Evolutionary conservation across 2,888 invertebrate species (phyloP).

Genomic region (Agonopterix alstromeriana): DNA sequence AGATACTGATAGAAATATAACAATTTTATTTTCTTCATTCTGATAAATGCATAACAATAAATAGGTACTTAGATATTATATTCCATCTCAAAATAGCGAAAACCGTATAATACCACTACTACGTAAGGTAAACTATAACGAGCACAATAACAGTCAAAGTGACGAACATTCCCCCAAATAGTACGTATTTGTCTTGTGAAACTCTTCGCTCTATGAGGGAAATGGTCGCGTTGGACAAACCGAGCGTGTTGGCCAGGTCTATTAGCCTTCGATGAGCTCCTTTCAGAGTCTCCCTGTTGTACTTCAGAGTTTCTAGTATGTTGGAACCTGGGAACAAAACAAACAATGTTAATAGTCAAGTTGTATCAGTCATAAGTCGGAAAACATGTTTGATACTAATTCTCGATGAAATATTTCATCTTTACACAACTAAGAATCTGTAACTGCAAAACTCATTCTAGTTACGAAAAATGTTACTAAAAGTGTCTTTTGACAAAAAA

Average conservation of each 20-base stretch:
- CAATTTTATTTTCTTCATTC: background rate
- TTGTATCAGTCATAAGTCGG: too few species aligned
- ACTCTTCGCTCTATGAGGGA: conserved; percentile 92
- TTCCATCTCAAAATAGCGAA: background rate
- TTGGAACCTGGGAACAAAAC: conserved; percentile 71
- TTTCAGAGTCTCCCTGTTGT: conserved; percentile 90
- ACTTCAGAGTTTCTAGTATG: conserved; percentile 87
- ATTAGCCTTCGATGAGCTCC: conserved; percentile 91
- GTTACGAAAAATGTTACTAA: too few species aligned
- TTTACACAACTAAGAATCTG: too few species aligned
- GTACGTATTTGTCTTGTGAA: conserved; percentile 90
- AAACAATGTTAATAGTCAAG: too few species aligned
- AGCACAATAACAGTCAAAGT: conserved; percentile 88
- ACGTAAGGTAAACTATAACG: conserved; percentile 82
- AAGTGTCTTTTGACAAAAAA: too few species aligned
- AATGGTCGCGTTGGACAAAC: conserved; percentile 96
- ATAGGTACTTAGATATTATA: background rate
- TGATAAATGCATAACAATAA: background rate
- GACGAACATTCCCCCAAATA: conserved; percentile 91
- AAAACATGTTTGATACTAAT: too few species aligned
- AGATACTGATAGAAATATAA: background rate
- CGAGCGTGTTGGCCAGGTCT: conserved; percentile 93
- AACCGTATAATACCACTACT: conserved; percentile 12
- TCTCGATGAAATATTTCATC: too few species aligned
- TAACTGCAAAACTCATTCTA: too few species aligned